These are phyloP conservation scores for Autographa gamma DNA, from an alignment of 2,888 invertebrate genomes.

Conservation along the genomic window DNA sequence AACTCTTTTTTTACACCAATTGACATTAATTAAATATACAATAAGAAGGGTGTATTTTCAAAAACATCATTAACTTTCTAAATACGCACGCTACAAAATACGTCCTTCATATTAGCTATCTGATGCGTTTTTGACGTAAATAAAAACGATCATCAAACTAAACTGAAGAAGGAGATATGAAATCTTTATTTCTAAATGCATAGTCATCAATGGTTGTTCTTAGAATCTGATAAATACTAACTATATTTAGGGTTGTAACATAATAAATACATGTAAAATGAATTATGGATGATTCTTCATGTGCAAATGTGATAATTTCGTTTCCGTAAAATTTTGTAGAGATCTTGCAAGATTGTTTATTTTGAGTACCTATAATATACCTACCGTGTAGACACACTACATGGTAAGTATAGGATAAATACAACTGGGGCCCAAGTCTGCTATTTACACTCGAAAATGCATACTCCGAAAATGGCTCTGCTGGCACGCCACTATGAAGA, in stretches of 20 bases:
- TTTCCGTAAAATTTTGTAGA: background rate
- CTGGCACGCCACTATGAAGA: too few species aligned
- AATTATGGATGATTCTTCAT: background rate
- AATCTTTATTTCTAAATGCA: slow-evolving; percentile 46
- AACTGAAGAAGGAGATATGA: slow-evolving; percentile 28
- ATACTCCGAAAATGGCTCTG: too few species aligned
- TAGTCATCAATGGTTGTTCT: slow-evolving; percentile 42
- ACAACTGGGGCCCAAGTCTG: too few species aligned
- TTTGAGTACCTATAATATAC: too few species aligned
- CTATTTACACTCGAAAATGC: too few species aligned
- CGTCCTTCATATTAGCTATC: background rate
- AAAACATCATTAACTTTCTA: background rate
- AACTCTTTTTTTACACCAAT: too few species aligned
- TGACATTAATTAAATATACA: too few species aligned
- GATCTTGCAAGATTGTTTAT: too few species aligned
- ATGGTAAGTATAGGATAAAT: too few species aligned
- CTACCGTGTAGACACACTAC: too few species aligned
- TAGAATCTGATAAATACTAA: slow-evolving; percentile 43
- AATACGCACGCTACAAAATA: background rate
- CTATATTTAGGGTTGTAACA: slow-evolving; percentile 38
- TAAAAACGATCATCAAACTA: slow-evolving; percentile 16
- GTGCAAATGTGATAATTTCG: background rate
- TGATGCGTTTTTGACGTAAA: background rate
- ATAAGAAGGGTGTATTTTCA: too few species aligned
- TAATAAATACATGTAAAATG: background rate